Percentiles rank a stretch among this genome's conserved stretches.
phyloP scores from a whole-genome alignment of 2,888 invertebrate genomes.

The Papilio protenor region DNA sequence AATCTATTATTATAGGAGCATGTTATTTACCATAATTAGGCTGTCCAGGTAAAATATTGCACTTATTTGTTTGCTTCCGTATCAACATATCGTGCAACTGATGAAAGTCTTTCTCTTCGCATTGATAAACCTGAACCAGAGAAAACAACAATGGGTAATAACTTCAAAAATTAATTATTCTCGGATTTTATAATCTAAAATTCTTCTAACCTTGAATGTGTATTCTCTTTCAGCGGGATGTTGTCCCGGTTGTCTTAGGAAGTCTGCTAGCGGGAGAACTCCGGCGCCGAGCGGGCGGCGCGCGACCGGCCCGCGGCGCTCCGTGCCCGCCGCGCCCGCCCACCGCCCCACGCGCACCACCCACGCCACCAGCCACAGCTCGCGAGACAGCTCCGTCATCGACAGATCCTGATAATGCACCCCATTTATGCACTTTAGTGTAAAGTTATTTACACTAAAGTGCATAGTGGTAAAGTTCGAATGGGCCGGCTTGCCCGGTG shows the following conservation, averaged over 20 bases:
- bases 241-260: conserved; percentile 82
- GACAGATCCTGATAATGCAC: conserved; percentile 87
- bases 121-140: conserved; percentile 88
- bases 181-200: background rate
- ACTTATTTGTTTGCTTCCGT: conserved; percentile 92
- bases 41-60: conserved; percentile 91
- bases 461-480: too few relatives aligned
- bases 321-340: conserved; percentile 84
- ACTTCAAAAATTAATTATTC: background rate
- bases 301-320: conserved; percentile 81
- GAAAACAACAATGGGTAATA: background rate
- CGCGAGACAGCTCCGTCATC: conserved; percentile 92
- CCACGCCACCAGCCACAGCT: conserved; percentile 94
- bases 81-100: conserved; percentile 95
- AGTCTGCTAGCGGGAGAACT: conserved; percentile 89
- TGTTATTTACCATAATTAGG: conserved; percentile 90
- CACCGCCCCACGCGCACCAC: conserved; percentile 93
- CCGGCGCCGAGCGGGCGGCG: conserved; percentile 95
- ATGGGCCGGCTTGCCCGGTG: too few relatives aligned
- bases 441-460: too few relatives aligned
- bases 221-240: conserved; percentile 91
- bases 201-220: conserved; percentile 86
- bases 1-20: background rate
- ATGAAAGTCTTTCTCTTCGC: conserved; percentile 95
- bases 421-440: background rate